phyloP scores from a whole-genome alignment of 2,888 invertebrate genomes.

The Sialis fuliginosa region DNA sequence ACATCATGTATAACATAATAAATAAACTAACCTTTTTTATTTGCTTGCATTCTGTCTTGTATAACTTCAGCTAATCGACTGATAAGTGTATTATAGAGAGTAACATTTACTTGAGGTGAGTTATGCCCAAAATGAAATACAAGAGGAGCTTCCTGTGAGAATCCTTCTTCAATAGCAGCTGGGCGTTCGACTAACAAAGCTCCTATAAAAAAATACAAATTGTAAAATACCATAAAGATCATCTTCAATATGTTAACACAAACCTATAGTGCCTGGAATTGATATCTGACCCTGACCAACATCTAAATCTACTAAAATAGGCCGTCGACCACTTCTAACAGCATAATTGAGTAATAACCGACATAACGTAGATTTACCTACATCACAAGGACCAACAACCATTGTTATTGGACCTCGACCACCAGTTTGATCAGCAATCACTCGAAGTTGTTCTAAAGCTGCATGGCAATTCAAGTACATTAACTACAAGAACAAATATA shows the following conservation, averaged over 20 bases:
- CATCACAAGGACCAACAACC: conserved; percentile 88
- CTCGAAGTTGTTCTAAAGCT: conserved; percentile 77
- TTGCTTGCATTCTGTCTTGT: conserved; percentile 64
- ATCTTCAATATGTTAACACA: conserved; percentile 10
- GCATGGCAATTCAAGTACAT: conserved; percentile 93
- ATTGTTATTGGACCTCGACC: conserved; percentile 69
- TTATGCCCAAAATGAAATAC: conserved; percentile 90
- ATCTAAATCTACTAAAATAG: conserved; percentile 88
- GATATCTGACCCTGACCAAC: conserved; percentile 88
- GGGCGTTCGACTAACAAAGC: conserved; percentile 83
- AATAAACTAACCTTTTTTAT: conserved; percentile 54
- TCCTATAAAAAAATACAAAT: conserved; percentile 25
- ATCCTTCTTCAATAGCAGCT: conserved; percentile 88
- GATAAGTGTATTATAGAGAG: conserved; percentile 69
- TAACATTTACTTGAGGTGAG: conserved; percentile 53
- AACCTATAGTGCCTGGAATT: conserved; percentile 79
- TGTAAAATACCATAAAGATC: neutral
- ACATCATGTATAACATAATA: neutral
- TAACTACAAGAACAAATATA: neutral
- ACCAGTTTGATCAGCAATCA: conserved; percentile 56
- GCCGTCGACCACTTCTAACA: conserved; percentile 71
- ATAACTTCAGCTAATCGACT: conserved; percentile 75
- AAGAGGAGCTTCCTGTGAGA: conserved; percentile 80
- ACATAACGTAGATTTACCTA: conserved; percentile 88
- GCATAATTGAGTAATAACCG: conserved; percentile 87